A percentile compares a stretch with the other conserved stretches of the same genome.
These are phyloP conservation scores for Erynnis tages DNA, from an alignment of 2,888 invertebrate species.

Conservation along the genomic window DNA sequence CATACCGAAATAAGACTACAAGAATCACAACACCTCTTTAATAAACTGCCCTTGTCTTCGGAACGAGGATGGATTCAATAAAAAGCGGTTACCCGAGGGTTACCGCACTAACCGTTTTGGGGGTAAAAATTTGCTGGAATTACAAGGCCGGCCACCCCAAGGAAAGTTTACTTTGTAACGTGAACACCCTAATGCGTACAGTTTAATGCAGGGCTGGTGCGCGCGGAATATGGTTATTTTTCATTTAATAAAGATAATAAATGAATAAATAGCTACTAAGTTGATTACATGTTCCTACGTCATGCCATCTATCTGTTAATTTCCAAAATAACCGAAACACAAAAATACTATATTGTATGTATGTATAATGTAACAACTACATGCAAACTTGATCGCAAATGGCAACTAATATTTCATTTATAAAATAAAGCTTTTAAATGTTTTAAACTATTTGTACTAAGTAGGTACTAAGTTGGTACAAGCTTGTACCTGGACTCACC, in stretches of 20 bases:
- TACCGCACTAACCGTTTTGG: conserved; percentile 47
- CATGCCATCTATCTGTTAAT: too few species aligned
- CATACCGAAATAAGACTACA: conserved; percentile 21
- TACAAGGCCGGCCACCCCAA: conserved; percentile 75
- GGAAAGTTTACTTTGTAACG: conserved; percentile 75
- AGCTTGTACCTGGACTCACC: conserved; percentile 13
- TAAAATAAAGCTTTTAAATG: not conserved
- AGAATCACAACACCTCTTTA: conserved; percentile 54
- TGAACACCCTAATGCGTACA: conserved; percentile 76
- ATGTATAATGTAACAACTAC: not conserved
- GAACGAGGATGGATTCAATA: conserved; percentile 50
- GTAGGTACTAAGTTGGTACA: conserved; percentile 16
- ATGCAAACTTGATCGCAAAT: not conserved
- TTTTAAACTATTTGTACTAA: conserved; percentile 20
- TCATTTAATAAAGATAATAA: not conserved
- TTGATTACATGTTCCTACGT: too few species aligned
- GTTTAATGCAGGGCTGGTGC: conserved; percentile 65
- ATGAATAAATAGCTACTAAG: too few species aligned
- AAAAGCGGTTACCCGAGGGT: conserved; percentile 50
- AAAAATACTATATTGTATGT: too few species aligned
- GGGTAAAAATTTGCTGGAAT: conserved; percentile 79
- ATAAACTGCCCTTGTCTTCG: conserved; percentile 52
- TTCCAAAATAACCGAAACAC: too few species aligned
- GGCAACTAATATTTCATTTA: conserved; percentile 6
- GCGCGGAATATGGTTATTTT: not conserved